These are phyloP conservation scores for Drosophila persimilis DNA, from an alignment of 1,140 invertebrate species.

Conservation along the genomic window DNA sequence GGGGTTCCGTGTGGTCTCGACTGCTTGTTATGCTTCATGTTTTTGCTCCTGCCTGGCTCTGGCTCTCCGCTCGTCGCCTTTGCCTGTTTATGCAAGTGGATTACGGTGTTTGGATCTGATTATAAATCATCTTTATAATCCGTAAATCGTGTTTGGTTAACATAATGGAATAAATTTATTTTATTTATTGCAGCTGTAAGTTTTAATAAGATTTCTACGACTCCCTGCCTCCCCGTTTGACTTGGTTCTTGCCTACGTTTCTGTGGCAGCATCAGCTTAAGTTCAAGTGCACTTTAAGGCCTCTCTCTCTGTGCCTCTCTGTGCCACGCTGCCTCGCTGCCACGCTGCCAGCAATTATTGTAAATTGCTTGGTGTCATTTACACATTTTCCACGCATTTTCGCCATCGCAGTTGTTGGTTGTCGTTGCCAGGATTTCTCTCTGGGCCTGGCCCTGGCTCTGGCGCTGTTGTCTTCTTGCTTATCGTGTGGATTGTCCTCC, in stretches of 20 bases:
- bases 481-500: constrained; percentile 43
- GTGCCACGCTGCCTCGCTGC: constrained; percentile 23
- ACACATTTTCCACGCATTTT: constrained; percentile 77
- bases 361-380: constrained; percentile 79
- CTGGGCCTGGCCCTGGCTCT: no score
- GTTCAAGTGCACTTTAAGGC: constrained; percentile 71
- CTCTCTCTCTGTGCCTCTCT: constrained; percentile 12
- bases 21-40: constrained; percentile 76
- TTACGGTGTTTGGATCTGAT: constrained; percentile 81
- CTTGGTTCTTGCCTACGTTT: constrained; percentile 30
- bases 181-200: constrained; percentile 81
- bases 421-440: constrained; percentile 36
- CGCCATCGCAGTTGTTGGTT: constrained; percentile 30
- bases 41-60: constrained; percentile 36
- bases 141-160: constrained; percentile 82
- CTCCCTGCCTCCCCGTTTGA: constrained; percentile 19
- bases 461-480: constrained; percentile 53
- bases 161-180: constrained; percentile 82
- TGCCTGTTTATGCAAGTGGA: constrained; percentile 79
- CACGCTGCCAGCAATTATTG: constrained; percentile 68
- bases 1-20: constrained; percentile 46
- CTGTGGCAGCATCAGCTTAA: constrained; percentile 34
- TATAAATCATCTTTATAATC: constrained; percentile 82
- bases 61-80: constrained; percentile 15
- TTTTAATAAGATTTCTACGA: constrained; percentile 81